A percentile compares a stretch with the other conserved stretches of the same genome.
Evolutionary conservation across 2,797 vertebrate genomes (phyloP).

Genomic region (Sarcophilus harrisii): DNA sequence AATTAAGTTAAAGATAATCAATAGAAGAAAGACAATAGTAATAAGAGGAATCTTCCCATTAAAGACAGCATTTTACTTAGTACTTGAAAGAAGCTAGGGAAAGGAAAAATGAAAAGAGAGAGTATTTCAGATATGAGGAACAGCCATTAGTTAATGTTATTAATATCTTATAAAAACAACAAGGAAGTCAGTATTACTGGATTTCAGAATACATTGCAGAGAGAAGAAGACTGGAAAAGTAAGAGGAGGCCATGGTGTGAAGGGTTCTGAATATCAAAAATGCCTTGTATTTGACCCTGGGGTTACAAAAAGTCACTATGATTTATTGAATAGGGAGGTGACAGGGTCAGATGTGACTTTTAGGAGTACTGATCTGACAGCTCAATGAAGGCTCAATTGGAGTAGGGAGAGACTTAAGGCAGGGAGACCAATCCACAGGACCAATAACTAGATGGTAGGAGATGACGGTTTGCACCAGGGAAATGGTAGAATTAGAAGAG

Average conservation of each 20-base stretch:
- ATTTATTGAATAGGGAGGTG: not conserved
- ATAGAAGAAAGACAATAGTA: not conserved
- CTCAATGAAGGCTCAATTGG: not conserved
- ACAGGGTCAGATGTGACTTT: not conserved
- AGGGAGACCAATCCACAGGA: not conserved
- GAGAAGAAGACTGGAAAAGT: not conserved
- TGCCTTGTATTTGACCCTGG: not conserved
- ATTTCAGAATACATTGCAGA: not conserved
- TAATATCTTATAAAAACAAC: not conserved
- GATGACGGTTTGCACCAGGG: not conserved
- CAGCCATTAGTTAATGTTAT: too few species aligned
- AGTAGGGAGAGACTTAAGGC: not conserved
- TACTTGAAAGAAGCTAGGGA: not conserved
- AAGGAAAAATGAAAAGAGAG: not conserved
- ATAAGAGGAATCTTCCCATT: not conserved
- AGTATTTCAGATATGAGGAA: not conserved
- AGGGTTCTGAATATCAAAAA: not conserved
- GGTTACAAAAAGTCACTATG: not conserved
- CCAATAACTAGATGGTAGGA: not conserved
- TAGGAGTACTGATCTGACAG: not conserved
- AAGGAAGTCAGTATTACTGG: not conserved
- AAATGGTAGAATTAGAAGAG: not conserved
- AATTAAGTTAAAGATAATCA: not conserved
- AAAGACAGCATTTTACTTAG: not conserved
- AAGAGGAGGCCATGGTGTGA: not conserved